Base-by-base conservation (phyloP, 2,113 vertebrate genomes). In the Gavialis gangeticus region DNA sequence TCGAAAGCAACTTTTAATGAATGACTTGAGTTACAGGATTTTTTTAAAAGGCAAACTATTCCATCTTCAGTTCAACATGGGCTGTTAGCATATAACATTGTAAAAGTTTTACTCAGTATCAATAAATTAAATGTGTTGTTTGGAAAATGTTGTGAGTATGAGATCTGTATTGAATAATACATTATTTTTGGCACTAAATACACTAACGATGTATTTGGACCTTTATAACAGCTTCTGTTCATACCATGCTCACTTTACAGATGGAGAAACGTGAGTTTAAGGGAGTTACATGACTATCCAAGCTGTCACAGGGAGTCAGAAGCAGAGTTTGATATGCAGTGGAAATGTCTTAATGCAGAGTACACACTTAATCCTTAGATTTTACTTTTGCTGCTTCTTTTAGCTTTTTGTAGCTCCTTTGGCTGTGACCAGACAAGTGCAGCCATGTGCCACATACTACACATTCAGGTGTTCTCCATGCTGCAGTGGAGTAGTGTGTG, bases 111-210 rank as follows among this genome's bases (percentile, higher is more conserved):
- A 10, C 8, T 77, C 87, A 93, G 27, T 82, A 89, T 76, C 85
- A 89, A 60, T 56, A 59, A 21, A 76, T 75, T 92, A 78, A 94
- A 93, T 96, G 73, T 75, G 79, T 83, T 77, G 84, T 67, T 88
- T 85, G 30, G 56, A 79, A 84, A 84, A 67, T 81, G 85, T 64
- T 90, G 78, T 94, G 54, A 76, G 60, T 80, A 37, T 27, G 80
- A 75, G 56, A 79, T 83, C 91, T 90, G 11, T 54, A 73, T 64
- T 86, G 63, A 91, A 95, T 94, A 94, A 90, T 79, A 94, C 87
- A 85, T 10, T 90, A 46, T n/a, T 94, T 92, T 95, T 95, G 77
- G 71, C 84, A 79, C 92, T 92, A 90, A 94, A 90, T 30, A 30
- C 28, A 30, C 64, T 66, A 66, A 97, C n/a, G n/a, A 66, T 82